Evolutionary conservation across 92 coral and sea anemone species (phyloP).

Genomic region (Plumapathes pennacea): DNA sequence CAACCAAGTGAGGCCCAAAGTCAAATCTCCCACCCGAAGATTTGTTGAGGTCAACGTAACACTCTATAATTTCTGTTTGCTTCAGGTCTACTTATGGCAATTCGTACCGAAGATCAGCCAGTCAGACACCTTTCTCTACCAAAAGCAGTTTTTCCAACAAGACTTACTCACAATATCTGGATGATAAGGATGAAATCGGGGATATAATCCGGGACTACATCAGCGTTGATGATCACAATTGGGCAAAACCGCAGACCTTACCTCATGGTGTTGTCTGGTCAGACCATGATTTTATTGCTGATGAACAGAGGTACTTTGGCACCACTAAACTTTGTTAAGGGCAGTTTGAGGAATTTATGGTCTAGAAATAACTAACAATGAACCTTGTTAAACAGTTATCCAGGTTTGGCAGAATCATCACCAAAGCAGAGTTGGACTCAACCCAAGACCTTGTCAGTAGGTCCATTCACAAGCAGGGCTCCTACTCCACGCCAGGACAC

Average conservation of each 20-base stretch:
- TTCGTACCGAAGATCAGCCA: slow-evolving; percentile 32
- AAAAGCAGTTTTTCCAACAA: slow-evolving; percentile 19
- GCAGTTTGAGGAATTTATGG: too few species aligned
- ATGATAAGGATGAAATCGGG: slow-evolving; percentile 62
- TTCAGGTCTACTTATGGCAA: too few species aligned
- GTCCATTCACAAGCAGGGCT: background rate
- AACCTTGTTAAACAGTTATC: too few species aligned
- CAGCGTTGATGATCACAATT: slow-evolving; percentile 15
- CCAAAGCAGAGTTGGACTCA: background rate
- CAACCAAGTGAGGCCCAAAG: too few species aligned
- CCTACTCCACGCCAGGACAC: too few species aligned
- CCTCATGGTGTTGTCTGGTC: slow-evolving; percentile 20
- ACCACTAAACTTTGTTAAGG: too few species aligned
- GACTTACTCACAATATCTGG: slow-evolving; percentile 43
- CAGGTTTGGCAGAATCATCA: background rate
- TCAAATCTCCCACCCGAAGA: too few species aligned
- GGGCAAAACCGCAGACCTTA: background rate
- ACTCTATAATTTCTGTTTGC: too few species aligned
- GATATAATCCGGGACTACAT: slow-evolving; percentile 67
- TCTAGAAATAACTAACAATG: too few species aligned
- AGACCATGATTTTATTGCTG: too few species aligned
- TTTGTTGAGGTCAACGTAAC: too few species aligned
- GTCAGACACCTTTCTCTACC: slow-evolving; percentile 53
- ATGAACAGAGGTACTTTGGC: too few species aligned
- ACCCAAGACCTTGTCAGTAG: background rate